phyloP scores from a whole-genome alignment of 1,140 invertebrate species.

The Homarus americanus region DNA sequence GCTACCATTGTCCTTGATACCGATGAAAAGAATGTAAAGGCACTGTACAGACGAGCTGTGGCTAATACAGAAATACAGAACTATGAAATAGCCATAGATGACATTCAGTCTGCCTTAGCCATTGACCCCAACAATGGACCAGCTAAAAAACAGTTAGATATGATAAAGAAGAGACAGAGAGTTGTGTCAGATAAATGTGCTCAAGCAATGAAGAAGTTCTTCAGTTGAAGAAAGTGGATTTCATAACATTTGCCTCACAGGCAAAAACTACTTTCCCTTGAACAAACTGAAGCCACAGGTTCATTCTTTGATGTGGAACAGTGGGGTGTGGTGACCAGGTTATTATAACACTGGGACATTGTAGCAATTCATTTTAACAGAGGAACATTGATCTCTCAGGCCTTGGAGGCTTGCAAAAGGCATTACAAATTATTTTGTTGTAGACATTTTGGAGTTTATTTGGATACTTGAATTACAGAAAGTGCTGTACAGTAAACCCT shows the following conservation, averaged over 20 bases:
- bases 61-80: constrained; percentile 56
- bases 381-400: no score
- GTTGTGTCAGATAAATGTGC: constrained; percentile 39
- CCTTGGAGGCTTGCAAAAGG: no score
- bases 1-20: neutral
- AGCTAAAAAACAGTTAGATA: constrained; percentile 35
- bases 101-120: constrained; percentile 32
- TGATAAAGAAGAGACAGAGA: constrained; percentile 36
- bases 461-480: no score
- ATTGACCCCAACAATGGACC: constrained; percentile 31
- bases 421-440: no score
- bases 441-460: no score
- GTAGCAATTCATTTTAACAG: no score
- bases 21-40: constrained; percentile 42
- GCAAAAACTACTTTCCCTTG: no score
- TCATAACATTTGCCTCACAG: no score
- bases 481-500: no score
- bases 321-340: no score
- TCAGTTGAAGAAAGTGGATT: neutral
- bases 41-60: constrained; percentile 41
- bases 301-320: no score
- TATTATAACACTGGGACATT: no score
- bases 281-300: neutral
- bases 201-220: constrained; percentile 48
- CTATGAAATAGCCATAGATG: constrained; percentile 38